Conservation (phyloP, 2,888 invertebrate species). For the Palloptera scutellata region DNA sequence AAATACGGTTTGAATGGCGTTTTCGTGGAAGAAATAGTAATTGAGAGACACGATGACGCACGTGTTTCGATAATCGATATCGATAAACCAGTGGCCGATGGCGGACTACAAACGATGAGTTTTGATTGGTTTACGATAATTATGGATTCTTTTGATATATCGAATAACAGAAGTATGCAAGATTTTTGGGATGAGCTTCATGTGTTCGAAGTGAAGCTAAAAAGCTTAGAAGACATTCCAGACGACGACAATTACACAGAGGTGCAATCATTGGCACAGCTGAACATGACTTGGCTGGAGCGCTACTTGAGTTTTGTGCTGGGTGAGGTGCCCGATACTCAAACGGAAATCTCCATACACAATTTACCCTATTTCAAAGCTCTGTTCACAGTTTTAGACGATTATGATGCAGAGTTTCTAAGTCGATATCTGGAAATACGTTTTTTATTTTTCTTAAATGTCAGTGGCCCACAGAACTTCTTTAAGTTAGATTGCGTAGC, state of each 20-base stretch:
- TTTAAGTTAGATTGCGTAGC: constrained; percentile 32
- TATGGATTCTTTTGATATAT: constrained; percentile 30
- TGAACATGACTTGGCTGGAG: constrained; percentile 37
- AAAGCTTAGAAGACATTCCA: constrained; percentile 34
- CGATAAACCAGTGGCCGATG: constrained; percentile 38
- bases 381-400: constrained; percentile 31
- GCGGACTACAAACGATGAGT: constrained; percentile 35
- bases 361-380: constrained; percentile 38
- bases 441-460: constrained; percentile 38
- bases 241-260: constrained; percentile 12
- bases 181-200: constrained; percentile 34
- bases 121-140: constrained; percentile 21
- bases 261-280: constrained; percentile 26
- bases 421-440: constrained; percentile 41
- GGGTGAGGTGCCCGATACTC: constrained; percentile 19
- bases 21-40: constrained; percentile 38
- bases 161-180: background rate
- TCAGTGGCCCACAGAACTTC: constrained; percentile 34
- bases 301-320: constrained; percentile 37
- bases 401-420: constrained; percentile 36
- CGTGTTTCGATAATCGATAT: constrained; percentile 33
- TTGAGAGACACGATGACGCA: constrained; percentile 27
- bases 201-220: constrained; percentile 34
- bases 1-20: constrained; percentile 42
- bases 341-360: constrained; percentile 36